Evolutionary conservation across 2,888 invertebrate species (phyloP).

Genomic region (Cataglyphis cursor): DNA sequence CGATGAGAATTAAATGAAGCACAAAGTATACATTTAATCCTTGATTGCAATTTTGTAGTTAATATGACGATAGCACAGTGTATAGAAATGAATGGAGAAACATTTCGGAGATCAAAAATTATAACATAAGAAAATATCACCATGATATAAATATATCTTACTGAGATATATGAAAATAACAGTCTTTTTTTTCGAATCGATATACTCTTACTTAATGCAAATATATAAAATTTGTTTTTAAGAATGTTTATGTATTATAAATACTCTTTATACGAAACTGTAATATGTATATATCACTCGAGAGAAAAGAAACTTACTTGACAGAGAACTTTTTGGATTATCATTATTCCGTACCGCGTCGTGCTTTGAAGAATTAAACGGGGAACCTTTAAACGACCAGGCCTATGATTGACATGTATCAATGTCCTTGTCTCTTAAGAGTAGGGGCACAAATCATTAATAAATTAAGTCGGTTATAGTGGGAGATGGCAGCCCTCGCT

Average conservation of each 20-base stretch:
- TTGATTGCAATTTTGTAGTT: background rate
- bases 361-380: constrained; percentile 32
- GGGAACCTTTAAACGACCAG: constrained; percentile 75
- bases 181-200: background rate
- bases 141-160: background rate
- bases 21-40: background rate
- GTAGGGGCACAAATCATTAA: constrained; percentile 80
- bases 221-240: background rate
- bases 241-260: constrained; percentile 8
- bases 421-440: constrained; percentile 86
- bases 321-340: background rate
- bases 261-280: background rate
- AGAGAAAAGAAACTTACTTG: background rate
- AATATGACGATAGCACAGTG: background rate
- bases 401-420: constrained; percentile 81
- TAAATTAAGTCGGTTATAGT: constrained; percentile 81
- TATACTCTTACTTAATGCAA: background rate
- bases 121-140: background rate
- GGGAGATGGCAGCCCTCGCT: constrained; percentile 79
- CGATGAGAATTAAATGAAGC: constrained; percentile 22
- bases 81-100: background rate
- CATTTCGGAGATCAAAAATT: background rate
- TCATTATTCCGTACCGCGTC: background rate
- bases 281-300: background rate
- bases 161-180: background rate